Evolutionary conservation across 2,888 invertebrate species (phyloP), one percentile per base, ranked within the genome.

Genomic region (Apodemia duryi): DNA sequence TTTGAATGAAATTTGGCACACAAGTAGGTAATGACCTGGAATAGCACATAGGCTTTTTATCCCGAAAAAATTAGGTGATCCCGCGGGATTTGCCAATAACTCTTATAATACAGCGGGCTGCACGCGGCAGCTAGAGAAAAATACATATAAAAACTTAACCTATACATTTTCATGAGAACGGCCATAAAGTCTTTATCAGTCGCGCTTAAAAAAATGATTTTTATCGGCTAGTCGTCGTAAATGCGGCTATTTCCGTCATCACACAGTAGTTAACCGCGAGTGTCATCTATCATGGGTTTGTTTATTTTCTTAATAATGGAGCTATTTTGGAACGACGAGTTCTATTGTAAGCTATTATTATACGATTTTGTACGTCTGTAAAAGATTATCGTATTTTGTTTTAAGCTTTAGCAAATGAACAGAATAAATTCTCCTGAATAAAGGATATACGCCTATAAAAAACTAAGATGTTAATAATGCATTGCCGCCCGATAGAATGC

Each of bases 231-330:
- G 54, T 54, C 10, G 11, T 57, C 32, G 32, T 32, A 11, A 57
- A 54, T 11, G 29, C 46, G 35, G 57, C 13, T 57, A 57, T 57
- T 32, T 57, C 35, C 13, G 57, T 57, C 29, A 6, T 13, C 57
- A 11, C 11, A 29, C 57, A 52, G 52, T 52, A 35, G 57, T 57
- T 57, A 32, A 57, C 57, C 57, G 32, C 57, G 13, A 57, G 29
- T 57, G 57, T 32, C 57, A 32, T 57, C 57, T 57, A 57, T 57
- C 10, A 57, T 13, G 57, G 32, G 32, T 32, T 57, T 57, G 57
- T 57, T 57, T 57, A 57, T 57, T 57, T 57, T 57, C 32, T 1
- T 57, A 57, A 57, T 57, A 57, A 57, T 57, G 57, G 32, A 57
- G 32, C 57, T 57, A 57, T 57, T 57, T 35, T 57, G 29, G 32